Conservation (phyloP, 1,140 invertebrate genomes). For the Trichogramma pretiosum region DNA sequence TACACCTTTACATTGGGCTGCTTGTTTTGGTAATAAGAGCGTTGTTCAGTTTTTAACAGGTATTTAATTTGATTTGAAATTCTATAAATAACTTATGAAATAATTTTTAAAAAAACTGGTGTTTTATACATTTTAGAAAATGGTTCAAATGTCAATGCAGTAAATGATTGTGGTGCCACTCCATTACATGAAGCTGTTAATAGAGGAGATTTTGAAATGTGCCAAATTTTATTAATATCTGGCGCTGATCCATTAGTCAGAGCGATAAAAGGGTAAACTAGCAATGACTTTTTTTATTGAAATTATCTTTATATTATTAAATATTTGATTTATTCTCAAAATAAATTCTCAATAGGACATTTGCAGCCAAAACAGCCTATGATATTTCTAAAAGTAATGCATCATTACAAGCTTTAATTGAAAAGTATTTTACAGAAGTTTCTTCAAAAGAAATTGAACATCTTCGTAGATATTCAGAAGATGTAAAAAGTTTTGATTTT, state of each 20-base stretch:
- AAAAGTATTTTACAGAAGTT: constrained; percentile 30
- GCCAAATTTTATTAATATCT: constrained; percentile 48
- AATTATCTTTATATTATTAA: constrained; percentile 13
- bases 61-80: constrained; percentile 24
- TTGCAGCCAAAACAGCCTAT: constrained; percentile 40
- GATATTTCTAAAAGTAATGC: constrained; percentile 46
- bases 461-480: constrained; percentile 29
- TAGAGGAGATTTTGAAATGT: constrained; percentile 49
- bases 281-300: no score
- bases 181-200: constrained; percentile 57
- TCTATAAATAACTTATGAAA: not conserved
- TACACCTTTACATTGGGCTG: constrained; percentile 58
- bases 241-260: constrained; percentile 51
- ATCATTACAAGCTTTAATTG: constrained; percentile 39
- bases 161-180: constrained; percentile 52
- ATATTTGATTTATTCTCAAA: not conserved
- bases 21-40: constrained; percentile 53
- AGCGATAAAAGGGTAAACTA: constrained; percentile 47
- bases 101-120: no score
- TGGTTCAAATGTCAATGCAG: constrained; percentile 46
- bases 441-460: constrained; percentile 31
- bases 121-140: constrained; percentile 47
- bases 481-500: constrained; percentile 29
- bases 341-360: constrained; percentile 12
- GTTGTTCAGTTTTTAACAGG: constrained; percentile 52